Base-by-base conservation (phyloP, 2,113 vertebrate genomes). In the Ictidomys tridecemlineatus region DNA sequence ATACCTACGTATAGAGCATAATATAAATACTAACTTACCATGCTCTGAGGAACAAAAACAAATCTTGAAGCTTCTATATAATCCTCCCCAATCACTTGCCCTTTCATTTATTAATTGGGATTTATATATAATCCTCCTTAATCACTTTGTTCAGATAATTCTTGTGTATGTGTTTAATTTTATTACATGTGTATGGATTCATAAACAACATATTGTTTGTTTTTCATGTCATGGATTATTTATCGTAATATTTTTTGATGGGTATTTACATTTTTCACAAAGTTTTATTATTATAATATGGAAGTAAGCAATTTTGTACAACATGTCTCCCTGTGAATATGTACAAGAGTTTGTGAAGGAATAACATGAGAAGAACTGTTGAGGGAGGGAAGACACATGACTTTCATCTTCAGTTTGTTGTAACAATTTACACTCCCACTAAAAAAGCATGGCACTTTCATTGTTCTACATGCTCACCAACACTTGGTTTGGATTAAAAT, bases 241-340 rank as follows among this genome's bases (percentile, higher is more conserved):
- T 69, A 80, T 17, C 11, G 83, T 69, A 86, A 56, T 78, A 42
- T 70, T 9, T 53, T 78, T 80, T 69, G n/a, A 39, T 67, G 58
- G 14, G 18, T 89, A 78, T 37, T 89, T 53, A 78, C 13, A 53
- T 51, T 51, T 78, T 20, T 30, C 20, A 17, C 74, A 28, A 58
- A 91, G 42, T 11, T 48, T 28, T 20, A 56, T 73, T 73, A 63
- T 73, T 63, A 39, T 2, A 14, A 30, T 30, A 32, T 63, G 14
- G 4, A 77, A 89, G 16, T 72, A 95, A 89, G 10, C 28, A 72
- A 56, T 93, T 95, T 45, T 93, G n/a, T 51, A 30, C 20, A n/a
- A 53, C 7, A 70, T 51, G 7, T 93, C 22, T 96, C 12, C 42
- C 22, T 56, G 51, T 30, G 42, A 93, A 30, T 34, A 70, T 9